These are phyloP conservation scores for Charaxes varanes DNA, from an alignment of 1,140 invertebrate genomes.

Conservation along the genomic window DNA sequence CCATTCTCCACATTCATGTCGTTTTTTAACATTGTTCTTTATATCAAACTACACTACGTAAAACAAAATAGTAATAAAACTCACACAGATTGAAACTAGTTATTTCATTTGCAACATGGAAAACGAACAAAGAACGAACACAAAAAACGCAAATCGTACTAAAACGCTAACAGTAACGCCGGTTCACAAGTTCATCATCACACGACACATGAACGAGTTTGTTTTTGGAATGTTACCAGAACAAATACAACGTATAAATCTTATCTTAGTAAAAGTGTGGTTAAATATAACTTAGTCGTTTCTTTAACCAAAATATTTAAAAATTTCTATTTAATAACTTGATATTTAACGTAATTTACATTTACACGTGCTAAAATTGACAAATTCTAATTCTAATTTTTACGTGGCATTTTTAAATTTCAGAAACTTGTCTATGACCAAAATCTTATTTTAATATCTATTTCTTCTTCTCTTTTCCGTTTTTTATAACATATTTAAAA, in stretches of 20 bases:
- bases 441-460: too few species aligned
- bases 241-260: constrained; percentile 19
- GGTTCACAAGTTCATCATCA: constrained; percentile 70
- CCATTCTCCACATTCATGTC: constrained; percentile 68
- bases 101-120: constrained; percentile 64
- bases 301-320: too few species aligned
- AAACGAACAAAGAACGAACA: constrained; percentile 65
- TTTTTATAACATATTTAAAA: too few species aligned
- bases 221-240: constrained; percentile 67
- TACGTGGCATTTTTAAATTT: too few species aligned
- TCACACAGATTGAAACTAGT: constrained; percentile 46
- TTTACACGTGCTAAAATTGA: too few species aligned
- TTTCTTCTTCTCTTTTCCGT: too few species aligned
- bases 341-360: too few species aligned
- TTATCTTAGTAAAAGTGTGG: background rate
- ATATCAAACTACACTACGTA: constrained; percentile 64
- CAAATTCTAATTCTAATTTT: too few species aligned
- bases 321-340: too few species aligned
- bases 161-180: constrained; percentile 66
- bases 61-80: constrained; percentile 66
- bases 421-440: too few species aligned
- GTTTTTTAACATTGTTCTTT: constrained; percentile 66
- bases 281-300: constrained; percentile 1
- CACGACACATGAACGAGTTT: constrained; percentile 56
- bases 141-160: constrained; percentile 60